Evolutionary conservation across 2,113 vertebrate genomes (phyloP).

Genomic region (Heptranchias perlo): DNA sequence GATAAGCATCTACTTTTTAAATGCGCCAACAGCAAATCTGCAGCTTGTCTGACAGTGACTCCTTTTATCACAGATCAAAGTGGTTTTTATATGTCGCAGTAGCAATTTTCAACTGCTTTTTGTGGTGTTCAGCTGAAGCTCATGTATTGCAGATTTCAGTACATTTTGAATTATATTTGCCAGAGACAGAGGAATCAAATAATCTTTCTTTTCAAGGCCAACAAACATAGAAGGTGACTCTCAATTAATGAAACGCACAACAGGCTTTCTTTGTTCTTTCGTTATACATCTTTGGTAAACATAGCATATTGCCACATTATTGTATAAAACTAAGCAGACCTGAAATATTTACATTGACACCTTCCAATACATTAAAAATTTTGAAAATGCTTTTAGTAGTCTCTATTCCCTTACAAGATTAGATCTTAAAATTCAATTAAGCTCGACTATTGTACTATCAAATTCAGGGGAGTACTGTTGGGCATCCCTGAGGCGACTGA

Average conservation of each 20-base stretch:
- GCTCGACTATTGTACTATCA: background rate
- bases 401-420: slow-evolving; percentile 3
- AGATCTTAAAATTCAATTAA: slow-evolving; percentile 15
- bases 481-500: background rate
- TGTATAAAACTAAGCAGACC: background rate
- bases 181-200: background rate
- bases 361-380: background rate
- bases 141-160: background rate
- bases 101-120: slow-evolving; percentile 13
- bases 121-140: background rate
- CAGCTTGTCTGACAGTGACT: slow-evolving; percentile 12
- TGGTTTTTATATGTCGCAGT: slow-evolving; percentile 4
- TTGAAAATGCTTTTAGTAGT: background rate
- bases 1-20: background rate
- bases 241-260: background rate
- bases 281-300: background rate
- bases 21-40: slow-evolving; percentile 8
- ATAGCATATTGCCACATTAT: background rate
- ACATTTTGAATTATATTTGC: slow-evolving; percentile 33
- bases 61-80: slow-evolving; percentile 34
- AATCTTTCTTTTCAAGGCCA: background rate
- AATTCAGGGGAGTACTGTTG: background rate
- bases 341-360: background rate
- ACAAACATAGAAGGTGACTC: slow-evolving; percentile 4
- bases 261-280: background rate